Percentiles rank a stretch among this genome's conserved stretches.
phyloP scores from a whole-genome alignment of 1,140 invertebrate genomes.

The Heliothis virescens region DNA sequence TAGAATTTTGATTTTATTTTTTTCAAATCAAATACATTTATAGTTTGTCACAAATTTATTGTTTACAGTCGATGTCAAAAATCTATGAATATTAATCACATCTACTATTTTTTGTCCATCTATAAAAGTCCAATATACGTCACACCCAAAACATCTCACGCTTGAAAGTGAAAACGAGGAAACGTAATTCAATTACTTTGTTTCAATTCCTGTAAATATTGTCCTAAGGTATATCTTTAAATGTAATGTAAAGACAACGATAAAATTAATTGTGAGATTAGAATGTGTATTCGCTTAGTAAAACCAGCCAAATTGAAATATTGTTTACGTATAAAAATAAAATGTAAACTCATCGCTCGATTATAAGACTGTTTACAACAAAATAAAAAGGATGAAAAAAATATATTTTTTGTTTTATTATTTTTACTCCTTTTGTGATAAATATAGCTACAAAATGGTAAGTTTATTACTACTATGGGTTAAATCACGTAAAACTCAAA shows the following conservation, averaged over 20 bases:
- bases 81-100: too few species aligned
- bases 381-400: constrained; percentile 71
- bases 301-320: constrained; percentile 78
- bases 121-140: background rate
- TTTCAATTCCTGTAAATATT: constrained; percentile 77
- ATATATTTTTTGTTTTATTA: constrained; percentile 31
- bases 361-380: constrained; percentile 85
- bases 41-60: too few species aligned
- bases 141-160: constrained; percentile 54
- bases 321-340: constrained; percentile 66
- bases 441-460: too few species aligned
- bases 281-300: constrained; percentile 79
- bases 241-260: constrained; percentile 58
- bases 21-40: too few species aligned
- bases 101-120: too few species aligned
- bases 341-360: constrained; percentile 78
- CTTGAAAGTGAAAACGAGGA: constrained; percentile 60
- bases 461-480: too few species aligned
- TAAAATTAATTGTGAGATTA: constrained; percentile 54
- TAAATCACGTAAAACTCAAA: too few species aligned
- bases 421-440: background rate
- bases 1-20: too few species aligned
- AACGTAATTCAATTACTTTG: constrained; percentile 74
- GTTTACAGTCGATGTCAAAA: too few species aligned
- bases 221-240: constrained; percentile 62